A percentile compares a stretch with the other conserved stretches of the same genome.
Conservation (phyloP, 1,140 invertebrate genomes). For the Hylyphantes graminicola region DNA sequence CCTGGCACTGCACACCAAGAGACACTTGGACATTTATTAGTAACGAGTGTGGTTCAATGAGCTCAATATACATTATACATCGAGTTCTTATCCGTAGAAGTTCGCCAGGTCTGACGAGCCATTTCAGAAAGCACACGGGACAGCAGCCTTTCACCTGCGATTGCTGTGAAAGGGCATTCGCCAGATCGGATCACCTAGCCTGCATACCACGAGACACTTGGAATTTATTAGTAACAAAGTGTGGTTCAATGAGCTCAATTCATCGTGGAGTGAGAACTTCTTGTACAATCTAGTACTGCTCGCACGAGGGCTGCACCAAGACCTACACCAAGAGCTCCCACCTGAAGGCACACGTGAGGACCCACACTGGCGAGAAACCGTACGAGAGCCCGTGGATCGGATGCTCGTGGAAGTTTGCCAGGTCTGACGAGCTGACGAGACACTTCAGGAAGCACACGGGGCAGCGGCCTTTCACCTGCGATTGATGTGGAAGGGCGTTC, state of each 20-base stretch:
- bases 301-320: conserved; percentile 70
- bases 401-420: conserved; percentile 85
- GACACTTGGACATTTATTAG: conserved; percentile 72
- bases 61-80: no score
- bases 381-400: conserved; percentile 86
- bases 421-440: conserved; percentile 85
- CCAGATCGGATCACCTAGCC: conserved; percentile 92
- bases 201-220: conserved; percentile 93
- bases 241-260: no score
- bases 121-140: conserved; percentile 75
- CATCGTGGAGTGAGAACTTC: no score
- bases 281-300: not conserved
- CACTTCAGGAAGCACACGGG: conserved; percentile 76
- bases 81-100: conserved; percentile 70
- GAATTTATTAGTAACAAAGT: not conserved
- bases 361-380: conserved; percentile 85
- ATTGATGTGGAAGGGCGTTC: conserved; percentile 22
- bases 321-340: conserved; percentile 73
- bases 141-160: conserved; percentile 61
- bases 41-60: no score
- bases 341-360: conserved; percentile 72
- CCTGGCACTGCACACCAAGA: conserved; percentile 95
- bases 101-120: conserved; percentile 89
- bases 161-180: conserved; percentile 20
- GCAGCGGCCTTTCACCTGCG: conserved; percentile 61